Evolutionary conservation across 2,797 vertebrate genomes (phyloP), one percentile per base, ranked within the genome.

Genomic region (Centroberyx gerrardi): DNA sequence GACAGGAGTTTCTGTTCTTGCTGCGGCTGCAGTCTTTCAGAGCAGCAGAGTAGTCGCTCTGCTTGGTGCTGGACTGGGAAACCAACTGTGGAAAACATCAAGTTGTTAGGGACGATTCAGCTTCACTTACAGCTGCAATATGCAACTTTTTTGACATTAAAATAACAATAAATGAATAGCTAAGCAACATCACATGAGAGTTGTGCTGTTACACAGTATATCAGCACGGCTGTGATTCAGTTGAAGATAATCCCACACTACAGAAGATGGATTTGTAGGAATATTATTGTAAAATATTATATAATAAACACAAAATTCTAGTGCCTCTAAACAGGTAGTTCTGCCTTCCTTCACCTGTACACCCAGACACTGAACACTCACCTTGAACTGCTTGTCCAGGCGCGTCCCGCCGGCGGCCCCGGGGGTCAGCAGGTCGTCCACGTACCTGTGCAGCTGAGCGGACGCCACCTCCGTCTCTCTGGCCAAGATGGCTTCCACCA

Each of bases 351-450:
- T n/a, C n/a, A n/a, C n/a, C 14, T 17, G 14, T 48, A 4, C 0
- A 48, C 46, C 46, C 3, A 15, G 46, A 17, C 15, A 15, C 13
- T 3, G 28, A 61, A 8, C 44, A 12, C 73, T 95, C 85, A 99
- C 98, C 96, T 98, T 96, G 89, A 99, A 98, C 88, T 99, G 97
- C 67, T 96, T 96, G 78, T 98, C 97, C 62, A 99, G 91, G 7
- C 83, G 93, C 0, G 95, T 98, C 87, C 90, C 96, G 87, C 97
- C 97, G 48, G 95, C 94, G 44, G 95, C 92, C 48, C 95, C 95
- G 0, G 96, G 95, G 82, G 94, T 97, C 92, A 99, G 93, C 82
- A 99, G 96, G 56, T 96, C 92, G 36, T 98, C 97, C 70, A 99
- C 96, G 9, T 99, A 98, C 82, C 90, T 91, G 64, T 98, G 97